Conservation (phyloP, 2,888 invertebrate species). For the Hirtodrosophila alboralis region DNA sequence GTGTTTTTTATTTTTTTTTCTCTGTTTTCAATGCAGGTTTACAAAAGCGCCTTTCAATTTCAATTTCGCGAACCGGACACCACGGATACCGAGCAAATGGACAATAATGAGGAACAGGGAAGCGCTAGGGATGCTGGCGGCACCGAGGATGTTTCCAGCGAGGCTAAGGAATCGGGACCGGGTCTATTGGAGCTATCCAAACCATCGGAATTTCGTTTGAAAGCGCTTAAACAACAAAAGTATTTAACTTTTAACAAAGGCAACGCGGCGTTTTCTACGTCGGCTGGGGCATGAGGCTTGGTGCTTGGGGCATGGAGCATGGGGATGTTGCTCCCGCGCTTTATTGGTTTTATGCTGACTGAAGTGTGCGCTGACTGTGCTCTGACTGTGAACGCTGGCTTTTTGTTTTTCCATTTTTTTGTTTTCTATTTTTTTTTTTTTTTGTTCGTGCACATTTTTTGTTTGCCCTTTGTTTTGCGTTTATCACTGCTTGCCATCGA, state of each 20-base stretch:
- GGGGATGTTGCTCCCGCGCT: slow-evolving; percentile 53
- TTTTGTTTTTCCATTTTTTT: slow-evolving; percentile 31
- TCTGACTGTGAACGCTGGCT: slow-evolving; percentile 57
- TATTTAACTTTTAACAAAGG: slow-evolving; percentile 80
- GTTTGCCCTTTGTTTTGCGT: slow-evolving; percentile 76
- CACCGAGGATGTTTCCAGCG: slow-evolving; percentile 60
- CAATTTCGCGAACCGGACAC: slow-evolving; percentile 83
- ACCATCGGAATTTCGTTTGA: slow-evolving; percentile 84
- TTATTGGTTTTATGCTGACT: slow-evolving; percentile 74
- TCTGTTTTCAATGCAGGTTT: too few species aligned
- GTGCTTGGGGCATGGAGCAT: slow-evolving; percentile 4
- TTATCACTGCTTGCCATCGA: slow-evolving; percentile 77
- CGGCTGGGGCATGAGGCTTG: slow-evolving; percentile 9
- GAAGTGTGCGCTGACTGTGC: slow-evolving; percentile 54
- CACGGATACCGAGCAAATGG: slow-evolving; percentile 70
- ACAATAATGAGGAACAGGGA: slow-evolving; percentile 61
- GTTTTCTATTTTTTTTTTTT: slow-evolving; percentile 36
- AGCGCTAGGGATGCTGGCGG: slow-evolving; percentile 45
- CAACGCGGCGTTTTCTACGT: slow-evolving; percentile 52
- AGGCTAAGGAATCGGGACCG: slow-evolving; percentile 73
- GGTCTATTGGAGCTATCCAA: slow-evolving; percentile 83
- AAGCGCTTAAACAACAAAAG: slow-evolving; percentile 83
- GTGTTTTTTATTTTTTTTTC: slow-evolving; percentile 17
- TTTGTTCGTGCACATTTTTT: slow-evolving; percentile 57
- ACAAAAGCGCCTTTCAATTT: slow-evolving; percentile 83